A percentile compares a stretch with the other conserved stretches of the same genome.
These are phyloP conservation scores for Siniperca obscura DNA, from an alignment of 2,797 vertebrate species.

Conservation along the genomic window DNA sequence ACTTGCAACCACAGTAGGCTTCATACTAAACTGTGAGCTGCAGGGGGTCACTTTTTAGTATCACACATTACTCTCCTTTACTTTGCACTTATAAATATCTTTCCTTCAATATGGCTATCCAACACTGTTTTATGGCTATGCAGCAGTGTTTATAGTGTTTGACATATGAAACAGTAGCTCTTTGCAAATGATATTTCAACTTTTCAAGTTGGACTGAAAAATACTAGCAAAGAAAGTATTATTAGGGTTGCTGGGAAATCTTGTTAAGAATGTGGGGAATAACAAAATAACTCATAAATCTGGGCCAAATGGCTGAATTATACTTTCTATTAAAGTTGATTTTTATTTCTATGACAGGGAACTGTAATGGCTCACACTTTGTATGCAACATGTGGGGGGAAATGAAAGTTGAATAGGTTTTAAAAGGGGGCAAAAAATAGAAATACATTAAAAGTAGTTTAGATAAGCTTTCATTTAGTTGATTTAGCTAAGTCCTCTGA, in stretches of 20 bases:
- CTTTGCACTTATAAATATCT: constrained; percentile 59
- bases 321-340: constrained; percentile 37
- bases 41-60: constrained; percentile 51
- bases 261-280: constrained; percentile 66
- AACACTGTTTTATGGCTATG: constrained; percentile 45
- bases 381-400: constrained; percentile 11
- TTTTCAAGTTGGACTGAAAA: constrained; percentile 51
- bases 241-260: constrained; percentile 60
- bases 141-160: constrained; percentile 61
- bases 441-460: not conserved
- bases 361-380: constrained; percentile 11
- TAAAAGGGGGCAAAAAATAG: not conserved
- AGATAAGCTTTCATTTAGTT: no score
- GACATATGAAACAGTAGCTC: constrained; percentile 67
- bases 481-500: not conserved
- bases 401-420: not conserved
- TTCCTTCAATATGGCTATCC: constrained; percentile 34
- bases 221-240: constrained; percentile 52
- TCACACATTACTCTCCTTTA: constrained; percentile 44
- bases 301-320: constrained; percentile 40
- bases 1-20: constrained; percentile 26
- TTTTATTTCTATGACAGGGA: constrained; percentile 41
- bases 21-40: constrained; percentile 50
- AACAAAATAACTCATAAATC: constrained; percentile 70
- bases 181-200: constrained; percentile 57